phyloP scores from a whole-genome alignment of 2,113 vertebrate species.

The Otis tarda region DNA sequence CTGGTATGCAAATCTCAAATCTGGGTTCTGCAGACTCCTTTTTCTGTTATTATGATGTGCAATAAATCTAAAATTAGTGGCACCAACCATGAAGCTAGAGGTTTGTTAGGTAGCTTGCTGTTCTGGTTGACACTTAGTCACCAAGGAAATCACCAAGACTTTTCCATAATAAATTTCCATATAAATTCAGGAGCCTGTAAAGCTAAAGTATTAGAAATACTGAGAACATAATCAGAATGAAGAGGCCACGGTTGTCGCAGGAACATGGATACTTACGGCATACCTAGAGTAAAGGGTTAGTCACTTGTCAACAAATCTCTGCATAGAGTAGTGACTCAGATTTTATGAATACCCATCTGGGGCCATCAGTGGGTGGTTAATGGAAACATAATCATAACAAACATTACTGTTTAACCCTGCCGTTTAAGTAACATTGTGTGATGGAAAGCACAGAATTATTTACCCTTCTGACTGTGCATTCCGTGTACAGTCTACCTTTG shows the following conservation, averaged over 20 bases:
- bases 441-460: constrained; percentile 15
- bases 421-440: constrained; percentile 1
- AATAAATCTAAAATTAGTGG: background rate
- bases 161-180: background rate
- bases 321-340: background rate
- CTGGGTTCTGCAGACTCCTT: background rate
- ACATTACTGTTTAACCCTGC: constrained; percentile 33
- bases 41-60: background rate
- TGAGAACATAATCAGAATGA: background rate
- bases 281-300: background rate
- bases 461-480: background rate
- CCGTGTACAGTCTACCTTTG: background rate
- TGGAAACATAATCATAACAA: constrained; percentile 31
- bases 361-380: constrained; percentile 28
- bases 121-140: background rate
- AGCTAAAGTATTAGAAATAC: background rate
- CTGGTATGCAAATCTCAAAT: background rate
- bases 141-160: background rate
- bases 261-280: background rate
- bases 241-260: background rate
- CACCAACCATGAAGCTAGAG: background rate
- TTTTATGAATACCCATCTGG: constrained; percentile 14
- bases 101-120: background rate
- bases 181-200: background rate
- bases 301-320: background rate